phyloP scores from a whole-genome alignment of 2,888 invertebrate species.

The Heliconius erato region DNA sequence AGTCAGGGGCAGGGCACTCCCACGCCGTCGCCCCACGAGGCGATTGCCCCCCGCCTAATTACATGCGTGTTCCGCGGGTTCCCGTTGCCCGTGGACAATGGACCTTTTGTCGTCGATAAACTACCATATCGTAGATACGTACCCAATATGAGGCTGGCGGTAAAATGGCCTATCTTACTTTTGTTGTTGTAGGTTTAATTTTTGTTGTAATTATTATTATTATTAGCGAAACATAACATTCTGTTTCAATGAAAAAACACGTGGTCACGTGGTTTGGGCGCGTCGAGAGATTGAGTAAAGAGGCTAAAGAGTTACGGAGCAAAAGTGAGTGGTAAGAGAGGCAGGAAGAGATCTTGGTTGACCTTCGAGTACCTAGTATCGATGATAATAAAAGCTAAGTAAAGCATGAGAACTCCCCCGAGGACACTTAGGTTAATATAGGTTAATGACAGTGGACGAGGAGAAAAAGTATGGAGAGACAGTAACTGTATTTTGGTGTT shows the following conservation, averaged over 20 bases:
- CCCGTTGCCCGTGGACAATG: constrained; percentile 35
- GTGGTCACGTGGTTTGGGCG: not conserved
- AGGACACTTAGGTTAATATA: no score
- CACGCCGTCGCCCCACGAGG: constrained; percentile 53
- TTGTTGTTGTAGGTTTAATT: not conserved
- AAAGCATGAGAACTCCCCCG: no score
- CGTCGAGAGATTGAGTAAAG: not conserved
- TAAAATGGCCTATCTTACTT: not conserved
- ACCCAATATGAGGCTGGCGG: not conserved
- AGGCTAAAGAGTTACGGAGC: not conserved
- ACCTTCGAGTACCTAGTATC: not conserved
- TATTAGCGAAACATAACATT: not conserved
- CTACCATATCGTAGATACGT: constrained; percentile 28
- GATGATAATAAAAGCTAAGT: no score
- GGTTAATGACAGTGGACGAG: no score
- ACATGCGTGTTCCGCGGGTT: constrained; percentile 49
- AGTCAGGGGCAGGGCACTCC: constrained; percentile 53
- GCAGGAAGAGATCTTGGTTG: not conserved
- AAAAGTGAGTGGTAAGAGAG: not conserved
- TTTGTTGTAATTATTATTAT: not conserved
- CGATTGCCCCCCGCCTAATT: constrained; percentile 53
- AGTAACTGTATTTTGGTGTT: no score
- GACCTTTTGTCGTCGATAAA: constrained; percentile 38
- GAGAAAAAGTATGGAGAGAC: no score
- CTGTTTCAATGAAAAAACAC: not conserved